Percentiles rank a stretch among this genome's conserved stretches.
Evolutionary conservation across 2,113 vertebrate genomes (phyloP).

Genomic region (Cololabis saira): DNA sequence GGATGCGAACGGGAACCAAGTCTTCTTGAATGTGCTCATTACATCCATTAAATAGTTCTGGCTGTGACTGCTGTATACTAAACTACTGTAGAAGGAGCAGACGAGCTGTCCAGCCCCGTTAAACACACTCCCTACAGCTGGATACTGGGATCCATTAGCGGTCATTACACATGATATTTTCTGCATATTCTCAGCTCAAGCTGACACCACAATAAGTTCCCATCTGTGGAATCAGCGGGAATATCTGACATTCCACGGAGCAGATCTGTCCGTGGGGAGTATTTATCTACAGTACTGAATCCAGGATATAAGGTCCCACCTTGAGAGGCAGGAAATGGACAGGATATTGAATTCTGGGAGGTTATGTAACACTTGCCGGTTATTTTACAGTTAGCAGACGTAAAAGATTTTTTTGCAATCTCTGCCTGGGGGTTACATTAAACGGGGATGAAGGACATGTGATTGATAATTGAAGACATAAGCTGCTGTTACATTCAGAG

Average conservation of each 20-base stretch:
- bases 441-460: conserved; percentile 16
- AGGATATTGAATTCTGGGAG: conserved; percentile 69
- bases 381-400: conserved; percentile 43
- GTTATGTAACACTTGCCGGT: conserved; percentile 43
- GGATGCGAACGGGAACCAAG: too few relatives aligned
- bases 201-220: conserved; percentile 32
- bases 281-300: conserved; percentile 58
- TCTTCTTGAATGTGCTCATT: too few relatives aligned
- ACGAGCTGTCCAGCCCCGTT: too few relatives aligned
- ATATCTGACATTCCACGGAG: conserved; percentile 34
- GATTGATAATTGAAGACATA: conserved; percentile 30
- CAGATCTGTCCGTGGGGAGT: conserved; percentile 43
- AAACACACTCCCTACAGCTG: not conserved
- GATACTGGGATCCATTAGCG: not conserved
- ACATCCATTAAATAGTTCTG: too few relatives aligned
- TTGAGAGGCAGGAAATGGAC: conserved; percentile 63
- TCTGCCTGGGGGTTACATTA: conserved; percentile 18
- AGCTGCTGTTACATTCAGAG: not conserved
- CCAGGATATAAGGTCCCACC: conserved; percentile 63
- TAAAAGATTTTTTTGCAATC: conserved; percentile 16
- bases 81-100: too few relatives aligned
- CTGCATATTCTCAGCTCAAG: conserved; percentile 24
- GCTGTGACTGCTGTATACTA: too few relatives aligned
- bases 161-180: conserved; percentile 20
- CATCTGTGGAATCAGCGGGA: conserved; percentile 4